Evolutionary conservation across 2,888 invertebrate species (phyloP).

Genomic region (Opisthograptis luteolata): DNA sequence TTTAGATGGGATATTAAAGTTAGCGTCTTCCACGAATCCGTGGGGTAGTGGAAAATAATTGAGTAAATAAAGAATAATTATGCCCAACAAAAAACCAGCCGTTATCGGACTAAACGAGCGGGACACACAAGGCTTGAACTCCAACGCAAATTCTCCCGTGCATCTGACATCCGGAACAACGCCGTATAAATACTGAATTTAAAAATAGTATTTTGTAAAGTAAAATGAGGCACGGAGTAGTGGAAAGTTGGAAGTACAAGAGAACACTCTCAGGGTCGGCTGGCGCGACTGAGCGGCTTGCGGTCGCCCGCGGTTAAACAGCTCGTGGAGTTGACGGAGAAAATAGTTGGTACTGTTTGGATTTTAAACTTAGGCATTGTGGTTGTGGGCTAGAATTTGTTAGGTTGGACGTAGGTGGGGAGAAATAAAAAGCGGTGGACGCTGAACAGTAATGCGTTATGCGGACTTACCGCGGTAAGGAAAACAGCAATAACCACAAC

Average conservation of each 20-base stretch:
- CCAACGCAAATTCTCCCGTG: neutral
- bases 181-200: conserved; percentile 14
- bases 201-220: conserved; percentile 43
- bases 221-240: conserved; percentile 48
- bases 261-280: conserved; percentile 48
- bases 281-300: conserved; percentile 35
- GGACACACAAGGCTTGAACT: neutral
- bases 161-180: conserved; percentile 5
- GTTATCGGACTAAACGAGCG: too few species aligned
- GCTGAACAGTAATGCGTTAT: too few species aligned
- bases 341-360: neutral
- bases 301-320: conserved; percentile 32
- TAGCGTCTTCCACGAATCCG: too few species aligned
- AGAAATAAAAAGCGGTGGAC: too few species aligned
- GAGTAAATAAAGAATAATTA: too few species aligned
- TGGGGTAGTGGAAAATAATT: too few species aligned
- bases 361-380: conserved; percentile 6
- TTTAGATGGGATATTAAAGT: too few species aligned
- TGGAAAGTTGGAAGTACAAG: conserved; percentile 46
- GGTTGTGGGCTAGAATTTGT: too few species aligned
- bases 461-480: too few species aligned
- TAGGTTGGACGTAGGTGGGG: too few species aligned
- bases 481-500: too few species aligned
- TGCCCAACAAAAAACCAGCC: too few species aligned
- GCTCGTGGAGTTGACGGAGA: conserved; percentile 13